phyloP scores from a whole-genome alignment of 2,888 invertebrate species.

The Octodonta nipae region DNA sequence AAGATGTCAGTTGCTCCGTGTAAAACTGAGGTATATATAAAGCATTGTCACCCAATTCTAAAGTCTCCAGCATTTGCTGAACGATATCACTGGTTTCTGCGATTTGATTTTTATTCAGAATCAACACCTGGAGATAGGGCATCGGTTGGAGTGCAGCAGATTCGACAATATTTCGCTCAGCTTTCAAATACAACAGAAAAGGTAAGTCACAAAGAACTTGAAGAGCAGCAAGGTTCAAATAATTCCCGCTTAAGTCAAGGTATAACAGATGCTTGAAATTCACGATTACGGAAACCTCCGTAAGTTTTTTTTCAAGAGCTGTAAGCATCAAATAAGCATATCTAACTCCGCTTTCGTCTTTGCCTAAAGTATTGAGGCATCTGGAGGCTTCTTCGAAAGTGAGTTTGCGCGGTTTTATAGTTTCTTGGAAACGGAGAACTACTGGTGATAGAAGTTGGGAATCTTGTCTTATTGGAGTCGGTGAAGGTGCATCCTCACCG shows the following conservation, averaged over 20 bases:
- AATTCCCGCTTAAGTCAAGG: slow-evolving; percentile 44
- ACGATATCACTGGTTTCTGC: slow-evolving; percentile 38
- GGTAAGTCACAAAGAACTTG: slow-evolving; percentile 41
- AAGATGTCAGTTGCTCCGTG: slow-evolving; percentile 21
- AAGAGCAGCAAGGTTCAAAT: slow-evolving; percentile 36
- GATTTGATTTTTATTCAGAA: slow-evolving; percentile 43
- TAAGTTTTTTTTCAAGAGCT: slow-evolving; percentile 39
- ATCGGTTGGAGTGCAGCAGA: slow-evolving; percentile 39
- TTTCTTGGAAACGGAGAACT: too few species aligned
- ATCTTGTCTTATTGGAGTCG: too few species aligned
- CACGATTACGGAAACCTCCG: slow-evolving; percentile 39
- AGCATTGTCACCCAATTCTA: slow-evolving; percentile 40
- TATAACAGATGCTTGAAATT: slow-evolving; percentile 44
- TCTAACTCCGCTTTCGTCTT: slow-evolving; percentile 35
- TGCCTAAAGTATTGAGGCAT: slow-evolving; percentile 31
- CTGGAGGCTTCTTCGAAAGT: slow-evolving; percentile 29
- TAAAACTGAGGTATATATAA: slow-evolving; percentile 28
- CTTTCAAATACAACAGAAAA: slow-evolving; percentile 43
- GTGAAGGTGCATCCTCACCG: too few species aligned
- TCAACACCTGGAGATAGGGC: slow-evolving; percentile 47
- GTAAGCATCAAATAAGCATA: slow-evolving; percentile 47
- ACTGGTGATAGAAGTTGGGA: too few species aligned
- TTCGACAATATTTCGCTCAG: slow-evolving; percentile 41
- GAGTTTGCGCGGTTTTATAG: too few species aligned
- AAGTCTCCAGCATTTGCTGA: slow-evolving; percentile 42